Base-by-base conservation (phyloP, 2,113 vertebrate species). In the Strigops habroptila region DNA sequence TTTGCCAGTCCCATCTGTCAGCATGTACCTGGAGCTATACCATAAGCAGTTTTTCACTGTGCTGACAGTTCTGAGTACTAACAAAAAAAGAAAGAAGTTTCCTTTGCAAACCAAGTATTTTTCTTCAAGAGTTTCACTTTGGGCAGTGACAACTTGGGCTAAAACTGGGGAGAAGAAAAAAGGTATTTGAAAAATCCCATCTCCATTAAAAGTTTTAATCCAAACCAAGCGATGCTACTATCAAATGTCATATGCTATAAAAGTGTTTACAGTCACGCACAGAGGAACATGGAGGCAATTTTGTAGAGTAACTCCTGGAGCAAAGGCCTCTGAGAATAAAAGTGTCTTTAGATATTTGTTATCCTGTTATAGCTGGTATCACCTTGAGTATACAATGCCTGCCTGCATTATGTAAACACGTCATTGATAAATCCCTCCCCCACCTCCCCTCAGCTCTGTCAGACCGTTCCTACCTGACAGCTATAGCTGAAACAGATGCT, bases 401-500 rank as follows among this genome's bases (percentile, higher is more conserved):
- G 95, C 89, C 97, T 87, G 94, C 94, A 96, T 97, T 94, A 96
- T 96, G 94, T 97, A 96, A 93, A 95, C 91, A 90, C 82, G 31
- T 57, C 96, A 96, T 87, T 95, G 97, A 94, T 95, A 97, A 95
- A 95, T 96, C 95, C 96, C 93, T 94, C 91, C 94, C 91, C 90
- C 91, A 64, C 90, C 92, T 88, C 87, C 96, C 87, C 51, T 18
- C 51, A 90, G 93, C 96, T 53, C 65, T 86, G 89, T 93, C 96
- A 91, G 91, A 60, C 91, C 25, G 70, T 39, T 97, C 91, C 69
- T 78, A 78, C 94, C 75, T 94, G 95, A 96, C 91, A 93, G 86
- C 91, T 41, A 90, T 4, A 94, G 96, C 86, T 93, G 96, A 93
- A 97, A 97, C 97, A 97, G 97, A 97, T 97, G 97, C 95, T 97